Conservation (phyloP, 1,140 invertebrate genomes). For the Drepana arcuata region DNA sequence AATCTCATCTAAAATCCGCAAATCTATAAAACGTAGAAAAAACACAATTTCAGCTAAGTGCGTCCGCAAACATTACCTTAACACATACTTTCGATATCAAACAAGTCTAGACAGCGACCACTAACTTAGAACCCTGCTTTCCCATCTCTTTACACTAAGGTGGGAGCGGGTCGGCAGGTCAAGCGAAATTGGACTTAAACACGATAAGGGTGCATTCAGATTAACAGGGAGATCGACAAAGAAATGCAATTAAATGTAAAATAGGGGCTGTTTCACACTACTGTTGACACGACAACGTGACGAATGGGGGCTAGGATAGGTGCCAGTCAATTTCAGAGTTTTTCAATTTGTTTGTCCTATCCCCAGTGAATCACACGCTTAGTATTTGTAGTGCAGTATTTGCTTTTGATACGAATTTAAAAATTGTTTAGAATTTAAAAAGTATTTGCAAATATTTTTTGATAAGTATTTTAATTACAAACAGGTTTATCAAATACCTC, state of each 20-base stretch:
- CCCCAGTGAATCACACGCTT: no score
- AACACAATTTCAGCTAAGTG: conserved; percentile 51
- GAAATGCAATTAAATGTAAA: conserved; percentile 72
- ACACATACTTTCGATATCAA: conserved; percentile 55
- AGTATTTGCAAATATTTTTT: no score
- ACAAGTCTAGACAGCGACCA: conserved; percentile 46
- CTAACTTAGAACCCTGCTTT: conserved; percentile 17
- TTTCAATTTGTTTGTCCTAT: conserved; percentile 25
- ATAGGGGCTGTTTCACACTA: conserved; percentile 65
- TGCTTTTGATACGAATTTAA: conserved; percentile 6
- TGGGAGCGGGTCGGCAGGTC: conserved; percentile 5
- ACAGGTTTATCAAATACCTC: no score
- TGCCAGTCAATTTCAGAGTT: conserved; percentile 33
- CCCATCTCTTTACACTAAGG: not conserved
- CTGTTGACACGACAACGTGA: conserved; percentile 59
- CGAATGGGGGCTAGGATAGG: conserved; percentile 49
- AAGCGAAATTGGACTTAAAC: conserved; percentile 9
- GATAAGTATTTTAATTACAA: no score
- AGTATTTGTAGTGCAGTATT: no score
- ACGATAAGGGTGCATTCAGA: conserved; percentile 64
- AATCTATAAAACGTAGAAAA: conserved; percentile 8
- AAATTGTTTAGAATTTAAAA: conserved; percentile 2
- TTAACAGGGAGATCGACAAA: conserved; percentile 66
- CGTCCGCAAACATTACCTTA: conserved; percentile 54
- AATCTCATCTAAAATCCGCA: not conserved